Evolutionary conservation across 2,888 invertebrate genomes (phyloP).

Genomic region (Thecophora atra): DNA sequence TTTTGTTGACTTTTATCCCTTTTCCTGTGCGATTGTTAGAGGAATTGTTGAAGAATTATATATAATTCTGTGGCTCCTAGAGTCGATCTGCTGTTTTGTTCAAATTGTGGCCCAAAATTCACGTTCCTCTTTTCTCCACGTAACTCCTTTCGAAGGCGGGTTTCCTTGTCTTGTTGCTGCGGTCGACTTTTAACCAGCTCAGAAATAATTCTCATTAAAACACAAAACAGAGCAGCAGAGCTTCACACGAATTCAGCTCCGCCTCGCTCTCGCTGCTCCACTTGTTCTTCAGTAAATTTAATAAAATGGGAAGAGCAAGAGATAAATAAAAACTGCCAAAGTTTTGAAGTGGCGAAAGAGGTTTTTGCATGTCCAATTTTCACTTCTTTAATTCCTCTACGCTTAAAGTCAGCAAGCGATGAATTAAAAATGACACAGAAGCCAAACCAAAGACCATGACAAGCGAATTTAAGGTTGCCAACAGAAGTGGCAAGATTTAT

Average conservation of each 20-base stretch:
- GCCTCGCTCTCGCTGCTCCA: background rate
- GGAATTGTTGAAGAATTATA: too few species aligned
- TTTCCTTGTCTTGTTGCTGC: too few species aligned
- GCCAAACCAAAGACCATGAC: background rate
- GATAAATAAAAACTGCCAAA: background rate
- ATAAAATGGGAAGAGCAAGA: background rate
- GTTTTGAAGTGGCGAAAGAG: background rate
- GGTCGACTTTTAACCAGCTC: slow-evolving; percentile 13
- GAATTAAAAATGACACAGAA: background rate
- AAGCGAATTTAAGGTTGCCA: background rate
- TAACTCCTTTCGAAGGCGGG: background rate
- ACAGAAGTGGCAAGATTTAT: slow-evolving; percentile 1
- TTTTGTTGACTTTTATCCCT: background rate
- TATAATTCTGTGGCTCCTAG: background rate
- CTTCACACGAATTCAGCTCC: background rate
- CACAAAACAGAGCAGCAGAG: background rate
- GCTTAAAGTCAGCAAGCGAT: background rate
- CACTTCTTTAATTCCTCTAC: background rate
- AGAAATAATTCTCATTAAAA: background rate
- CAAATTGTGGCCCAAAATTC: background rate
- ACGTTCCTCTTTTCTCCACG: background rate
- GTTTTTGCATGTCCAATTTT: background rate
- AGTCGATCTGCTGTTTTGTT: background rate
- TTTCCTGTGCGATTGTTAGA: background rate
- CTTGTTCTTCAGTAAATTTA: background rate